These are phyloP conservation scores for Syritta pipiens DNA, from an alignment of 2,888 invertebrate species.

Conservation along the genomic window DNA sequence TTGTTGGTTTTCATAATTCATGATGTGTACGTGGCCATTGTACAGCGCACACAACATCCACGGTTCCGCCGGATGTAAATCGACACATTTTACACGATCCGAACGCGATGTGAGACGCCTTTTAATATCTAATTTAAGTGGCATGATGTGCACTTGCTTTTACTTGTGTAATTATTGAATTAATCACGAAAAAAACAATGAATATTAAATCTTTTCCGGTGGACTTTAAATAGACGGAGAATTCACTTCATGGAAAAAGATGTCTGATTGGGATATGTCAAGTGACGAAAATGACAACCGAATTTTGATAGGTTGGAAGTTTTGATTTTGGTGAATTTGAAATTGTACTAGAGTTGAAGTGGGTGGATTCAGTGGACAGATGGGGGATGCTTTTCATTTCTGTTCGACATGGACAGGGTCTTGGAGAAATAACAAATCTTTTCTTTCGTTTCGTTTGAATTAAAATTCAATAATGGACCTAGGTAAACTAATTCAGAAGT, in stretches of 20 bases:
- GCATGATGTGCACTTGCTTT: slow-evolving; percentile 81
- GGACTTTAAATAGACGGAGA: slow-evolving; percentile 17
- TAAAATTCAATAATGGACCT: no score
- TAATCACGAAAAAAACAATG: slow-evolving; percentile 20
- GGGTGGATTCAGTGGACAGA: slow-evolving; percentile 4
- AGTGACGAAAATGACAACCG: slow-evolving; percentile 56
- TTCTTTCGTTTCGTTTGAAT: no score
- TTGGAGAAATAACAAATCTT: no score
- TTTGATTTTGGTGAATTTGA: neutral
- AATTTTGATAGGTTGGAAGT: slow-evolving; percentile 63
- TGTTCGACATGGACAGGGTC: neutral
- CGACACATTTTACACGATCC: slow-evolving; percentile 98
- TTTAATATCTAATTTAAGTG: slow-evolving; percentile 98
- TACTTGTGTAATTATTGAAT: neutral
- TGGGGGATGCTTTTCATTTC: neutral
- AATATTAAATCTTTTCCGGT: slow-evolving; percentile 21
- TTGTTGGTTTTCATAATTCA: slow-evolving; percentile 98
- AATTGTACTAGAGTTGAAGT: slow-evolving; percentile 35
- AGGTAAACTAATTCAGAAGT: no score
- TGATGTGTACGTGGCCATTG: slow-evolving; percentile 99
- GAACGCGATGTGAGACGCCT: slow-evolving; percentile 98
- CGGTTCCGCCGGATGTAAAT: slow-evolving; percentile 97
- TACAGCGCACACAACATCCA: slow-evolving; percentile 99
- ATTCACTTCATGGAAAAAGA: slow-evolving; percentile 50
- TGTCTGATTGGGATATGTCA: slow-evolving; percentile 52